Conservation (phyloP, 1,140 invertebrate species). For the Parasteatoda tepidariorum region DNA sequence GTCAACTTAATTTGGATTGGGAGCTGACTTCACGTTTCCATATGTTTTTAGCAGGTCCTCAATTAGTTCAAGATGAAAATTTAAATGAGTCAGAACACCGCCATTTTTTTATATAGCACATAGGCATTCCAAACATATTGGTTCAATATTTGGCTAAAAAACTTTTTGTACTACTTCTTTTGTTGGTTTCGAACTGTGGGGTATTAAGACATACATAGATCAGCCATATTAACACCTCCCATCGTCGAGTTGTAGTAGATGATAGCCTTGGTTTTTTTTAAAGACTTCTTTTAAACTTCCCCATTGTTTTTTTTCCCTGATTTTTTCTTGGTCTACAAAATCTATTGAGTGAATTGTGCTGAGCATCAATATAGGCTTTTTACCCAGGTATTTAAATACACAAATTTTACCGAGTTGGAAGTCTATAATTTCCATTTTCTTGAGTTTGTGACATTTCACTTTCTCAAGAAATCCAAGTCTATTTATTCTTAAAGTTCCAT, state of each 20-base stretch:
- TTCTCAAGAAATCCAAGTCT: not conserved
- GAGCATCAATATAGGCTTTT: not conserved
- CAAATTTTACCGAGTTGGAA: too few species aligned
- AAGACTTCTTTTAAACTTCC: not conserved
- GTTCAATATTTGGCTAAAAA: slow-evolving; percentile 18
- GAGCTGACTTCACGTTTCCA: not conserved
- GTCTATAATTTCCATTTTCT: not conserved
- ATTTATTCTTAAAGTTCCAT: not conserved
- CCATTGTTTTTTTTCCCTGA: slow-evolving; percentile 11
- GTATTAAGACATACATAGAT: slow-evolving; percentile 21
- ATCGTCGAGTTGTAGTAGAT: slow-evolving; percentile 20
- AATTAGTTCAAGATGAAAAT: slow-evolving; percentile 7
- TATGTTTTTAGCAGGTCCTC: not conserved
- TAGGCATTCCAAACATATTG: slow-evolving; percentile 11
- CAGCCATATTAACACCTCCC: slow-evolving; percentile 3
- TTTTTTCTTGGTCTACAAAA: not conserved
- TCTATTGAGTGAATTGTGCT: not conserved
- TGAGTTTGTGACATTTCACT: not conserved
- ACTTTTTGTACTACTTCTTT: slow-evolving; percentile 18
- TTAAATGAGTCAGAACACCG: not conserved
- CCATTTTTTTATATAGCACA: slow-evolving; percentile 11
- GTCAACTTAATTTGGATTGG: not conserved
- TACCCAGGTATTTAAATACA: not conserved
- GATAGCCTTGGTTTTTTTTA: not conserved
- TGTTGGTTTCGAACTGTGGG: slow-evolving; percentile 11